A percentile compares a stretch with the other conserved stretches of the same genome.
These are phyloP conservation scores for Halcyon smyrnensis DNA, from an alignment of 2,797 vertebrate species.

Conservation along the genomic window DNA sequence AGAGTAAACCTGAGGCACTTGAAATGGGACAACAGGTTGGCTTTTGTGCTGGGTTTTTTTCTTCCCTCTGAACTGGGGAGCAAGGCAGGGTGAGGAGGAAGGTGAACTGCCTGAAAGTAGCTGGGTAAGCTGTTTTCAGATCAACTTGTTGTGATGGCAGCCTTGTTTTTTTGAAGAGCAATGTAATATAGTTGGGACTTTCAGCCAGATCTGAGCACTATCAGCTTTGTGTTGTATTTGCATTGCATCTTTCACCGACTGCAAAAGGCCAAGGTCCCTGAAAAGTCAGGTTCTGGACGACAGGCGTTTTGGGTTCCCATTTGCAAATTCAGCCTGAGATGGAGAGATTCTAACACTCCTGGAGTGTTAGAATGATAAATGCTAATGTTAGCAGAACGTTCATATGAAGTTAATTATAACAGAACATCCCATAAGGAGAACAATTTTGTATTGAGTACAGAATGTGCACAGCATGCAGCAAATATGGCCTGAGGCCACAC, in stretches of 20 bases:
- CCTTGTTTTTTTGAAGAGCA: not conserved
- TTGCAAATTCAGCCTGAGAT: not conserved
- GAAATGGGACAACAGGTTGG: not conserved
- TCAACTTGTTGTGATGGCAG: not conserved
- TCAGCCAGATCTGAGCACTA: not conserved
- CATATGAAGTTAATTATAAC: conserved; percentile 52
- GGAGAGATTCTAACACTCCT: not conserved
- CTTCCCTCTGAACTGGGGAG: not conserved
- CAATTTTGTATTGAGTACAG: conserved; percentile 38
- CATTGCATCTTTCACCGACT: not conserved
- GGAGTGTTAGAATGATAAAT: conserved; percentile 18
- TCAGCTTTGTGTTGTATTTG: not conserved
- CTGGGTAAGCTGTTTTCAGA: not conserved
- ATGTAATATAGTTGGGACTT: not conserved
- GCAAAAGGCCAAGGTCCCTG: not conserved
- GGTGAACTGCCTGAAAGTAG: not conserved
- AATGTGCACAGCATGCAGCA: conserved; percentile 1
- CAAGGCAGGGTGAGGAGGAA: not conserved
- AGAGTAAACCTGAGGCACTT: not conserved
- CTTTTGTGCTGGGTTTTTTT: not conserved
- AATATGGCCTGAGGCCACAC: not conserved
- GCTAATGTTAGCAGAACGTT: conserved; percentile 1
- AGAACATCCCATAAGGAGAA: conserved; percentile 50
- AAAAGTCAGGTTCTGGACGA: not conserved
- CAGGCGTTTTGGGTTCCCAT: not conserved